These are phyloP conservation scores for Zophobas atratus DNA, from an alignment of 1,140 invertebrate species.

Conservation along the genomic window DNA sequence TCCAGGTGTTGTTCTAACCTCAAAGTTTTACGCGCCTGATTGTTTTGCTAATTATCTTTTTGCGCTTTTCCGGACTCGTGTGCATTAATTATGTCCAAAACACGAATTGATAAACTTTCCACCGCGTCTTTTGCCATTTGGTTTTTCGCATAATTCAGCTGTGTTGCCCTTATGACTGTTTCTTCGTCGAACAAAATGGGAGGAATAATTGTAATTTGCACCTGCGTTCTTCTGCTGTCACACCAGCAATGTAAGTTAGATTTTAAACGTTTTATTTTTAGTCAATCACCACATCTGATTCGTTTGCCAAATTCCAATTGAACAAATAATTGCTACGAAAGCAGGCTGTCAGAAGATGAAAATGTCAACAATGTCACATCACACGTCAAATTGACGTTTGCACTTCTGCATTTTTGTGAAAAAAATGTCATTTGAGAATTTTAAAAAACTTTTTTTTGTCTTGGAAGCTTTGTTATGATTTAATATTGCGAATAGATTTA, in stretches of 20 bases:
- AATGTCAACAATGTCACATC: background rate
- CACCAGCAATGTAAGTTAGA: constrained; percentile 11
- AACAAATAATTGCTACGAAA: background rate
- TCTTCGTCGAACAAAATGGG: constrained; percentile 17
- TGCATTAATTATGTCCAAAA: constrained; percentile 24
- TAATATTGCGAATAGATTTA: background rate
- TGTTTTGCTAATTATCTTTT: constrained; percentile 7
- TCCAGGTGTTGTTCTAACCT: constrained; percentile 39
- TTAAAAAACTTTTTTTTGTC: background rate
- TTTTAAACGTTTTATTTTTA: constrained; percentile 15
- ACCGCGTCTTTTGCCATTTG: background rate
- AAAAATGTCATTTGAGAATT: too few species aligned
- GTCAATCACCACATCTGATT: background rate
- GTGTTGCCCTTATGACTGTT: constrained; percentile 26
- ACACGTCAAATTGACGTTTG: too few species aligned
- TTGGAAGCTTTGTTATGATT: constrained; percentile 9
- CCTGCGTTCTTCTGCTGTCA: constrained; percentile 1
- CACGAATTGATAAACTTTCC: constrained; percentile 5
- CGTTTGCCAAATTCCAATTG: constrained; percentile 1
- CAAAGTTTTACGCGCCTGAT: constrained; percentile 35
- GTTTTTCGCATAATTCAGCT: background rate
- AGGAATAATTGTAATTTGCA: constrained; percentile 3
- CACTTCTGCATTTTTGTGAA: too few species aligned
- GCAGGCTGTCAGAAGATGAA: background rate
- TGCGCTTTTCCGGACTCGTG: background rate